These are phyloP conservation scores for Drosophila pseudoobscura DNA, from an alignment of 1,140 invertebrate species.

Conservation along the genomic window DNA sequence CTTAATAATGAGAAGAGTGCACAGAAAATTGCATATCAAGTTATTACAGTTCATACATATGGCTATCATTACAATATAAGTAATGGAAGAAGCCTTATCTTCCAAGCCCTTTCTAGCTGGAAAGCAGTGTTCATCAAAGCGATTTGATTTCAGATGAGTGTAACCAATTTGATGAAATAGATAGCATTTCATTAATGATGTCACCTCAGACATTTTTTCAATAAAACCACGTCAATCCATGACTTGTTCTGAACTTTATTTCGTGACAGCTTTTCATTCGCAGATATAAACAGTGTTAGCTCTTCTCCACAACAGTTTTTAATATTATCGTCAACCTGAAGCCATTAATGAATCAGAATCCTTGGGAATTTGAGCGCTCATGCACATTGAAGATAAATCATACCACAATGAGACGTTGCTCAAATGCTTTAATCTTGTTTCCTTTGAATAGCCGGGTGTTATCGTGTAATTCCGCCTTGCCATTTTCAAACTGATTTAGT, in stretches of 20 bases:
- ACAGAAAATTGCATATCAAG: conserved; percentile 59
- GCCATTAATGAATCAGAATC: not conserved
- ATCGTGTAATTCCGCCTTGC: conserved; percentile 66
- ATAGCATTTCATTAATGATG: conserved; percentile 50
- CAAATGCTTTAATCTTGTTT: conserved; percentile 60
- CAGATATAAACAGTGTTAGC: conserved; percentile 56
- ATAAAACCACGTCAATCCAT: too few relatives aligned
- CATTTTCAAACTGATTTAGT: conserved; percentile 67
- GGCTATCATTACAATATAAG: not conserved
- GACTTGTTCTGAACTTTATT: not conserved
- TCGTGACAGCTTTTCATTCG: conserved; percentile 42
- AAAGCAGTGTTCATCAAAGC: conserved; percentile 66
- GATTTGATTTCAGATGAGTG: conserved; percentile 57
- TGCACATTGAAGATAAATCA: not conserved
- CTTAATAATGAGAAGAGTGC: conserved; percentile 63
- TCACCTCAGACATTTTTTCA: too few relatives aligned
- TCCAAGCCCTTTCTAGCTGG: conserved; percentile 61
- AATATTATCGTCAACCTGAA: conserved; percentile 66
- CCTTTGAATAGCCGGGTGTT: conserved; percentile 58
- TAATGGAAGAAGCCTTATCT: conserved; percentile 12
- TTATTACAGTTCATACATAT: conserved; percentile 57
- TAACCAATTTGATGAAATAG: conserved; percentile 66
- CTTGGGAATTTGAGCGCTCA: too few relatives aligned
- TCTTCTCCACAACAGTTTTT: conserved; percentile 60
- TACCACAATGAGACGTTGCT: conserved; percentile 63